Conservation (phyloP, 2,113 vertebrate species). For the Puma concolor region DNA sequence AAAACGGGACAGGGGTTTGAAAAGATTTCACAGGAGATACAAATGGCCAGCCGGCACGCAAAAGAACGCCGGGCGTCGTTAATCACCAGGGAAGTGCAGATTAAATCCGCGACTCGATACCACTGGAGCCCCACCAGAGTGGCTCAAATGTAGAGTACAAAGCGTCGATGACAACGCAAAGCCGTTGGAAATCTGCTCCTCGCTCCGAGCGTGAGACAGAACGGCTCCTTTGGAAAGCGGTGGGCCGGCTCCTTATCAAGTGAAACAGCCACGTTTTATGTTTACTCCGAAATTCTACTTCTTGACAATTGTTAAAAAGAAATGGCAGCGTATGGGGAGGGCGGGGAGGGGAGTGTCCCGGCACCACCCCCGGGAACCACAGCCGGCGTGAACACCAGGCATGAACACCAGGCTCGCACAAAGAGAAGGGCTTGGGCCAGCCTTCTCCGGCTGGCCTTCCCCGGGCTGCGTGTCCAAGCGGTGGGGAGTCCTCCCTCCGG, state of each 20-base stretch:
- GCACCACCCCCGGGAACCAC: not conserved
- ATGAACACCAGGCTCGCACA: no score
- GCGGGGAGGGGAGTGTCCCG: not conserved
- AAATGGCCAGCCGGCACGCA: no score
- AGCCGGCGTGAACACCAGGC: not conserved
- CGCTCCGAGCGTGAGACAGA: not conserved
- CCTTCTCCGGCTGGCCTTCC: no score
- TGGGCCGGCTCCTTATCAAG: not conserved
- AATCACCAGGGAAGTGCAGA: constrained; percentile 3
- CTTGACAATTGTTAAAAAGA: not conserved
- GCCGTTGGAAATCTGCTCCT: not conserved
- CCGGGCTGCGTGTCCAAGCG: not conserved
- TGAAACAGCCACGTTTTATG: not conserved
- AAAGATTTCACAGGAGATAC: no score
- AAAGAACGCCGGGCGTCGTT: not conserved
- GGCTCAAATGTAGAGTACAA: not conserved
- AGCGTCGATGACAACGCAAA: not conserved
- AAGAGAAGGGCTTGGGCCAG: no score
- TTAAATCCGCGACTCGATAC: not conserved
- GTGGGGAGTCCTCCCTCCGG: no score
- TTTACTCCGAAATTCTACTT: not conserved
- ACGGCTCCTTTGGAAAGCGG: not conserved
- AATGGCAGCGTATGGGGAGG: not conserved
- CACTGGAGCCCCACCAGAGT: not conserved
- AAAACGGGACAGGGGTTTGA: no score